Evolutionary conservation across 2,888 invertebrate genomes (phyloP), one percentile per base, ranked within the genome.

Genomic region (Diaprepes abbreviatus): DNA sequence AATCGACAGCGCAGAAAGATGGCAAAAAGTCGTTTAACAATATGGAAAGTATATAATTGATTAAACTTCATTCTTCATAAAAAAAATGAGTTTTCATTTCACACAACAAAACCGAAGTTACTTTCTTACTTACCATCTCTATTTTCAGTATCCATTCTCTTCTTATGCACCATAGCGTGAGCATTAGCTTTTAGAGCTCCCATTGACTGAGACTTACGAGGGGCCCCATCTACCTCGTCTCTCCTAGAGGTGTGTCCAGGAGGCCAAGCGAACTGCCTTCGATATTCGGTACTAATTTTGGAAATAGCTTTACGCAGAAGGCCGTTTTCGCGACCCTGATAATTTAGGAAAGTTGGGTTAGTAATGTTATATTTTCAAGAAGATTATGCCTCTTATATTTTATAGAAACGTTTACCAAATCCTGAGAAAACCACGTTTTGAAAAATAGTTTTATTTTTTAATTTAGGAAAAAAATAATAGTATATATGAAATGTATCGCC

Each of bases 201-300:
- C 85, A 94, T 89, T 78, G 94, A 94, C 86, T 95, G 94, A 84
- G 94, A 94, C 86, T 95, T 95, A 84, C 92, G 86, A 19, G 95
- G 94, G 6, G 88, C 86, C 74, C 79, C 85, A 66, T 86, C 86
- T 63, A 84, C 83, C 60, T 84, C 83, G 73, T 85, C 85, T 40
- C 84, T 80, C 68, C 84, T 83, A 31, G 86, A 85, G 58, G 80
- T 78, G 74, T 84, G 84, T 76, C 86, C 83, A 73, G 85, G 85
- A 74, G 95, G 95, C 95, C 95, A 95, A 78, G 94, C 94, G 87
- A 93, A 95, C 88, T 95, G 94, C 84, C 94, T 90, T 79, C 92
- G 90, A 87, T 95, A 95, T 87, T 95, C 95, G 78, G 94, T 93
- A 87, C 92, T 91, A 85, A 90, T 89, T 85, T 90, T 89, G 79